Conservation (phyloP, 2,113 vertebrate species). For the Butastur rufipennis region DNA sequence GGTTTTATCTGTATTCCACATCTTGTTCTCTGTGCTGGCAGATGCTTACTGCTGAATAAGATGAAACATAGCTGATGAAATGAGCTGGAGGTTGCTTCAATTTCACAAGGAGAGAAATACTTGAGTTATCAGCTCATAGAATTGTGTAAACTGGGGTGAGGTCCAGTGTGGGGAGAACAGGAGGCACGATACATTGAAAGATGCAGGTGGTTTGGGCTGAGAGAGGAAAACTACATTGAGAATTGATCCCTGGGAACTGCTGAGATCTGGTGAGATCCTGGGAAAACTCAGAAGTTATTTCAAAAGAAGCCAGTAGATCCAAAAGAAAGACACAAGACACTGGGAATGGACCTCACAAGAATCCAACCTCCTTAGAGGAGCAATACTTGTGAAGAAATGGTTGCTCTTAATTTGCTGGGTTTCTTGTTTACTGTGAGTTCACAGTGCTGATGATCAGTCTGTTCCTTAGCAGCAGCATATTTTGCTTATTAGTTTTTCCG, state of each 20-base stretch:
- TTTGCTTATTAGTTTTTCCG: background rate
- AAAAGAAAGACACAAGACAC: background rate
- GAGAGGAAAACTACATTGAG: background rate
- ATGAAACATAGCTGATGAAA: background rate
- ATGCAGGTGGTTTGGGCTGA: background rate
- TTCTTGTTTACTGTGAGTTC: background rate
- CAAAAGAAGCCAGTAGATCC: background rate
- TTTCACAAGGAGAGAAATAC: background rate
- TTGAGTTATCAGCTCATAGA: background rate
- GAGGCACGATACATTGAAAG: fast-evolving
- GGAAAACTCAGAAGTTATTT: background rate
- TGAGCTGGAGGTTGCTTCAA: background rate
- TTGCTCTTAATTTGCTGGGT: background rate
- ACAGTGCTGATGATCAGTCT: background rate
- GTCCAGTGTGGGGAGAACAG: background rate
- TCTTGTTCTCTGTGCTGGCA: background rate
- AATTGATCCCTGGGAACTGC: background rate
- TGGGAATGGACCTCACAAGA: background rate
- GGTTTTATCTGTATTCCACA: background rate
- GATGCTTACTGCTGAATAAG: background rate
- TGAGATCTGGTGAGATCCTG: background rate
- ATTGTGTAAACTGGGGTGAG: background rate
- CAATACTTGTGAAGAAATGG: background rate
- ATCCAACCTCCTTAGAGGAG: background rate
- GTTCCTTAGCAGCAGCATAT: background rate